Evolutionary conservation across 2,797 vertebrate genomes (phyloP).

Genomic region (Taenioides sp.): DNA sequence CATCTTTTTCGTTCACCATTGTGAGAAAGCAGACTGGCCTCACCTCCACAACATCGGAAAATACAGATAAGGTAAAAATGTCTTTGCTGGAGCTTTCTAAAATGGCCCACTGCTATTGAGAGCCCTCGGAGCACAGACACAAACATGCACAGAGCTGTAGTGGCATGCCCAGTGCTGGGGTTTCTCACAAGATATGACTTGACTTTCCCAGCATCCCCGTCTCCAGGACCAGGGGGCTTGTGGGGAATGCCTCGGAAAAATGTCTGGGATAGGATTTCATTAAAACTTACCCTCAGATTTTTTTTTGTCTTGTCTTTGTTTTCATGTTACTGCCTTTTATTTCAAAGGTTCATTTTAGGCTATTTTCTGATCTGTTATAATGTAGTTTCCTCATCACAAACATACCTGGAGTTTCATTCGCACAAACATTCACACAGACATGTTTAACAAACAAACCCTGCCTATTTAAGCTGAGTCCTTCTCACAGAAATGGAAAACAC

Average conservation of each 20-base stretch:
- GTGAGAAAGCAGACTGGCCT: conserved; percentile 59
- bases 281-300: conserved; percentile 15
- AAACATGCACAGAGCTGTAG: conserved; percentile 36
- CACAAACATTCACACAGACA: too few relatives aligned
- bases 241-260: conserved; percentile 22
- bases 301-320: background rate
- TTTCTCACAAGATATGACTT: conserved; percentile 47
- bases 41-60: conserved; percentile 63
- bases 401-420: too few relatives aligned
- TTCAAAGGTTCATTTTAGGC: background rate
- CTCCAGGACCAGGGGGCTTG: conserved; percentile 25
- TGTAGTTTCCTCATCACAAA: too few relatives aligned
- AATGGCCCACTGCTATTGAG: conserved; percentile 49
- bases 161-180: conserved; percentile 51
- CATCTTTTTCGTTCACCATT: background rate
- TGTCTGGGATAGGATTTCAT: conserved; percentile 28
- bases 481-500: too few relatives aligned
- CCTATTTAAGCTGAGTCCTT: too few relatives aligned
- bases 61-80: conserved; percentile 67
- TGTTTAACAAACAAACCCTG: too few relatives aligned
- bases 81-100: conserved; percentile 58
- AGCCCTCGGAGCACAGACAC: conserved; percentile 12
- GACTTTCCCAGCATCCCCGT: conserved; percentile 48
- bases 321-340: background rate
- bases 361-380: too few relatives aligned